phyloP scores from a whole-genome alignment of 2,797 vertebrate genomes.

The Melopsittacus undulatus region DNA sequence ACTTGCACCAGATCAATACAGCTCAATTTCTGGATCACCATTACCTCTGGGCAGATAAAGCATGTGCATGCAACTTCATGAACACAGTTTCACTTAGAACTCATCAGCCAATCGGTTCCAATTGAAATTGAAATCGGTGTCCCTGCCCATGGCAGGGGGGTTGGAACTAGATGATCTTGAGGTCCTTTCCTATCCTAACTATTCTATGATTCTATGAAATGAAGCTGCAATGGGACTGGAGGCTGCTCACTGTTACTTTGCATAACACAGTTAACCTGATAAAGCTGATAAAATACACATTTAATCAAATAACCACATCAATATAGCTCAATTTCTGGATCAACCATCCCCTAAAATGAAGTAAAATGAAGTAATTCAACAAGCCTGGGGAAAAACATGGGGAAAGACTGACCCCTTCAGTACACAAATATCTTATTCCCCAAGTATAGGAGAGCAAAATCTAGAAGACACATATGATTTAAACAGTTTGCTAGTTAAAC shows the following conservation, averaged over 20 bases:
- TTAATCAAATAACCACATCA: conserved; percentile 5
- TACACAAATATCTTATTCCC: not conserved
- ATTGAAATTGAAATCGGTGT: too few relatives aligned
- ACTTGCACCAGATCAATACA: not conserved
- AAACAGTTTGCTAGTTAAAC: not conserved
- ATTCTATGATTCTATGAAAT: too few relatives aligned
- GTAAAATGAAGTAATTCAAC: not conserved
- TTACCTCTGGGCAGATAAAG: not conserved
- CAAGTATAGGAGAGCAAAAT: not conserved
- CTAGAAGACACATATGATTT: not conserved
- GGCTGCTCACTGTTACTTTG: not conserved
- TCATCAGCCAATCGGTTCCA: not conserved
- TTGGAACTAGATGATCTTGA: too few relatives aligned
- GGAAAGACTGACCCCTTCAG: conserved; percentile 59
- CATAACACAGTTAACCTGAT: not conserved
- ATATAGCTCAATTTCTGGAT: not conserved
- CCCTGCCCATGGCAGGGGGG: too few relatives aligned
- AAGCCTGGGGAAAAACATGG: too few relatives aligned
- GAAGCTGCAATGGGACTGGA: not conserved
- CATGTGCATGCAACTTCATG: not conserved
- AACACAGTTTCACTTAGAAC: not conserved
- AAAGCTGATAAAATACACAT: not conserved
- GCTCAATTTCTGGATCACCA: not conserved
- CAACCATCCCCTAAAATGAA: not conserved
- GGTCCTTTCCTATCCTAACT: too few relatives aligned